Evolutionary conservation across 1,140 invertebrate species (phyloP).

Genomic region (Platyscapa corneri): DNA sequence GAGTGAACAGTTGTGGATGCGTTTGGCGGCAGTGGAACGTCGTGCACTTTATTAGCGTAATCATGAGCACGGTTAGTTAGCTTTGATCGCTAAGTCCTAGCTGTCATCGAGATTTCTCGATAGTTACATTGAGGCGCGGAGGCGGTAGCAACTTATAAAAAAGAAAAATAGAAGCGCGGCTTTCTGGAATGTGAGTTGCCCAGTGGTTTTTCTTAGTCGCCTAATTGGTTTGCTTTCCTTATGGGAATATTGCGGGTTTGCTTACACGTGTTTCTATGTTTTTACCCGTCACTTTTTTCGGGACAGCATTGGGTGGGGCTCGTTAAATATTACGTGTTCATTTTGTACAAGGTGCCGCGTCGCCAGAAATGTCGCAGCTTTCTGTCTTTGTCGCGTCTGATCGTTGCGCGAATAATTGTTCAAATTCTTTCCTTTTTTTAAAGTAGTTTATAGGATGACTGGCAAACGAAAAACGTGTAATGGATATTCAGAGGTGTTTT

Average conservation of each 20-base stretch:
- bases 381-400: background rate
- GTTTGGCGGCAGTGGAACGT: background rate
- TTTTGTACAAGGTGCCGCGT: constrained; percentile 18
- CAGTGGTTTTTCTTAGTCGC: constrained; percentile 22
- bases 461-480: background rate
- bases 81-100: constrained; percentile 11
- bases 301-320: constrained; percentile 20
- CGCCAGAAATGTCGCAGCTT: background rate
- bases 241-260: constrained; percentile 20
- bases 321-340: constrained; percentile 51
- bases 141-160: background rate
- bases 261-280: constrained; percentile 29
- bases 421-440: constrained; percentile 7
- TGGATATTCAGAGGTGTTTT: constrained; percentile 34
- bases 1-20: background rate
- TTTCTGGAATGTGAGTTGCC: constrained; percentile 21
- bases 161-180: constrained; percentile 5
- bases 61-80: constrained; percentile 30
- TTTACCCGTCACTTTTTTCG: constrained; percentile 18
- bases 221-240: constrained; percentile 46
- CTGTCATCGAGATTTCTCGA: constrained; percentile 17
- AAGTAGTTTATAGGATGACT: background rate
- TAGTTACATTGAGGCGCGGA: background rate
- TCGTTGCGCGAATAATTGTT: constrained; percentile 3
- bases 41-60: constrained; percentile 21